These are phyloP conservation scores for Oceanodroma leucorhoa DNA, from an alignment of 2,797 vertebrate species.

Conservation along the genomic window DNA sequence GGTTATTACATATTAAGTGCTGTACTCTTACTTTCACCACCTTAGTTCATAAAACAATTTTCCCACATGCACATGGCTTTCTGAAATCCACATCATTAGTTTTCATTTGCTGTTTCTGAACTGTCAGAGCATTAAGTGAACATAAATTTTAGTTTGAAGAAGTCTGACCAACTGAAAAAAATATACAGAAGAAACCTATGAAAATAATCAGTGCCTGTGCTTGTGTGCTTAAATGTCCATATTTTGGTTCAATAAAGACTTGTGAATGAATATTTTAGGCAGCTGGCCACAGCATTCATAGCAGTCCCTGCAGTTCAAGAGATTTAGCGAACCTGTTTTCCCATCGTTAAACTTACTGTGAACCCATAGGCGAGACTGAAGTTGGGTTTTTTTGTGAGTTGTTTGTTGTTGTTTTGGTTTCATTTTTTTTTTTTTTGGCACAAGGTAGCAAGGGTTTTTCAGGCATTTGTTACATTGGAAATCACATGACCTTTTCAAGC, in stretches of 20 bases:
- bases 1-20: not conserved
- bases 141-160: not conserved
- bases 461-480: not conserved
- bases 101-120: not conserved
- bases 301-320: not conserved
- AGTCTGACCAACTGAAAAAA: not conserved
- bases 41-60: not conserved
- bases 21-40: not conserved
- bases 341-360: not conserved
- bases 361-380: not conserved
- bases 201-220: not conserved
- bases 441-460: not conserved
- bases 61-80: not conserved
- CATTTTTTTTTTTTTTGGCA: rapidly evolving
- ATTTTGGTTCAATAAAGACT: not conserved
- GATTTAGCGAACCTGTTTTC: not conserved
- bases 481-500: not conserved
- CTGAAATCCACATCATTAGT: not conserved
- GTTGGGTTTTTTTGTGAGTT: not conserved
- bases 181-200: not conserved
- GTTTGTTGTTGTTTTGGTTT: not conserved
- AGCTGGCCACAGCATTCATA: not conserved
- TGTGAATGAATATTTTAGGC: not conserved
- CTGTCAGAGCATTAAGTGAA: not conserved
- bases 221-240: not conserved